Conservation (phyloP, 2,797 vertebrate species). For the Hydrocynus forskahlii region DNA sequence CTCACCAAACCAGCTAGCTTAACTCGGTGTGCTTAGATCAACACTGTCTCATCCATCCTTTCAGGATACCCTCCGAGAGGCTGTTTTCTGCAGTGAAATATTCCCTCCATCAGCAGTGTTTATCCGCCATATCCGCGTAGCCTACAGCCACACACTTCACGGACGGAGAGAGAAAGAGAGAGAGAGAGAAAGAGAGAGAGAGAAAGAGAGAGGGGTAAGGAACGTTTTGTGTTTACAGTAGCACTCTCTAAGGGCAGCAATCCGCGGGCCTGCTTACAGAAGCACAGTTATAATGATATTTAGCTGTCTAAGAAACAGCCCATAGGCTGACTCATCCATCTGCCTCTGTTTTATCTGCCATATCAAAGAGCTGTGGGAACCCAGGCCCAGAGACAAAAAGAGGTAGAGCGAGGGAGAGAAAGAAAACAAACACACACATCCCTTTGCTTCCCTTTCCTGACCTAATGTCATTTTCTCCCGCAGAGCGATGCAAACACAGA, state of each 20-base stretch:
- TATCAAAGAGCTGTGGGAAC: conserved; percentile 45
- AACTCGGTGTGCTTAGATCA: background rate
- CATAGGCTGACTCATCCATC: conserved; percentile 29
- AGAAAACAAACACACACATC: conserved; percentile 36
- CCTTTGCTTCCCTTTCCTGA: conserved; percentile 30
- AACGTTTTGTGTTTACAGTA: conserved; percentile 45
- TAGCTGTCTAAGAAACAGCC: conserved; percentile 38
- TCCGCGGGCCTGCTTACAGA: conserved; percentile 32
- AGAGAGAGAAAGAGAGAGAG: conserved; percentile 38
- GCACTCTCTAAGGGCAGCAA: conserved; percentile 19
- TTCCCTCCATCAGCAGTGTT: conserved; percentile 23
- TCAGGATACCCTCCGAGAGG: background rate
- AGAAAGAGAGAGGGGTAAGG: conserved; percentile 3
- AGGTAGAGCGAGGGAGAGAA: background rate
- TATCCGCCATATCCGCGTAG: conserved; percentile 46
- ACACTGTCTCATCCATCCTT: background rate
- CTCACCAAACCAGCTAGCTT: background rate
- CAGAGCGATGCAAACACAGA: background rate
- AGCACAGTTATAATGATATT: conserved; percentile 43
- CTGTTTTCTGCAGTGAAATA: background rate
- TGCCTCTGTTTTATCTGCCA: conserved; percentile 47
- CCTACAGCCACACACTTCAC: conserved; percentile 19
- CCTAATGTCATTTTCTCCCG: conserved; percentile 26
- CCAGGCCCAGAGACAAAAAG: background rate
- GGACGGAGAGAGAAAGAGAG: conserved; percentile 50